Conservation (phyloP, 2,888 invertebrate genomes). For the Smittia aterrima region DNA sequence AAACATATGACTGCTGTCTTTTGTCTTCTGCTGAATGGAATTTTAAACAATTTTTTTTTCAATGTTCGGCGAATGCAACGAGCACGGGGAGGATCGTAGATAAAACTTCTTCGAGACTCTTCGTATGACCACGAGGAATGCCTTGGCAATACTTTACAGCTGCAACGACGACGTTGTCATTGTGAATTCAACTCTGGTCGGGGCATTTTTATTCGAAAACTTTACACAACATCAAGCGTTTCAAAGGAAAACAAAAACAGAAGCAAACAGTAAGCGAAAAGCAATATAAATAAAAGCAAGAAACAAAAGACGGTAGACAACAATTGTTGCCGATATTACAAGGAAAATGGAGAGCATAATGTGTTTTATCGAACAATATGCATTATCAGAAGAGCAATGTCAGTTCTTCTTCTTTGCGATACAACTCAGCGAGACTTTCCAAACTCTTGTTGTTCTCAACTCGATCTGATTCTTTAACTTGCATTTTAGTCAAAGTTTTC, state of each 20-base stretch:
- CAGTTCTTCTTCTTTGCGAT: too few species aligned
- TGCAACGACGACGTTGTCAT: not conserved
- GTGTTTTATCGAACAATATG: conserved; percentile 26
- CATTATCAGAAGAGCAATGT: conserved; percentile 10
- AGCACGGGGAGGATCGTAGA: conserved; percentile 32
- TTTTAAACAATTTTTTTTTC: conserved; percentile 34
- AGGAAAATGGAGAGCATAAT: conserved; percentile 9
- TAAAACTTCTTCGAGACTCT: conserved; percentile 9
- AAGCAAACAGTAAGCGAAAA: conserved; percentile 17
- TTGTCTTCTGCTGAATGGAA: conserved; percentile 40
- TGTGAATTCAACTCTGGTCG: conserved; percentile 22
- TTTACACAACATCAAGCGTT: not conserved
- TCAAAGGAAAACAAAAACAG: conserved; percentile 17
- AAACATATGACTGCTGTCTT: conserved; percentile 40
- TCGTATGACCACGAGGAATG: conserved; percentile 26
- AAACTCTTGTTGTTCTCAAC: not conserved
- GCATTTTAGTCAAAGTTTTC: too few species aligned
- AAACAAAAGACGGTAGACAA: conserved; percentile 38
- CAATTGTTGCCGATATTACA: conserved; percentile 30
- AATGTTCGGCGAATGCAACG: not conserved
- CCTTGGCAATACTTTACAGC: not conserved
- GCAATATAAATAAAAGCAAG: not conserved
- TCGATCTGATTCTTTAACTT: too few species aligned
- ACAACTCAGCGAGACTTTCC: not conserved
- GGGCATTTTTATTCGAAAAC: not conserved